Evolutionary conservation across 1,140 invertebrate species (phyloP), one percentile per base, ranked within the genome.

Genomic region (Ruditapes philippinarum): DNA sequence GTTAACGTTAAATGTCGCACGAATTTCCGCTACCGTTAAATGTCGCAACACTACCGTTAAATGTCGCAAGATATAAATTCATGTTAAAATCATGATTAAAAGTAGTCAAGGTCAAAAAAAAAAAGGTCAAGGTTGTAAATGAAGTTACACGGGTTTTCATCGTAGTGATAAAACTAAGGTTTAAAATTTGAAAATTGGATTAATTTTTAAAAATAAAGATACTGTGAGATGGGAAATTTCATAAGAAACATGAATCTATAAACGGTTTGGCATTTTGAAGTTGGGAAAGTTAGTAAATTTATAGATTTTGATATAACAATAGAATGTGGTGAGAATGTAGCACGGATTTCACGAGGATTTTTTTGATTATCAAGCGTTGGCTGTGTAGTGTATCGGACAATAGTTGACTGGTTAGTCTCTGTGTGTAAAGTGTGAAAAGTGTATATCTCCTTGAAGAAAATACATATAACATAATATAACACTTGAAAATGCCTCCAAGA

Each of bases 61-160:
- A n/a, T n/a, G n/a, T n/a, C n/a, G n/a, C n/a, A n/a, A n/a, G n/a
- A n/a, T n/a, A n/a, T n/a, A n/a, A n/a, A n/a, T n/a, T n/a, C n/a
- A n/a, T n/a, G n/a, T n/a, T n/a, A n/a, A n/a, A n/a, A n/a, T n/a
- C n/a, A n/a, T n/a, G n/a, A n/a, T n/a, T n/a, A n/a, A n/a, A n/a
- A n/a, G n/a, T n/a, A n/a, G n/a, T n/a, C n/a, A n/a, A n/a, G n/a
- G n/a, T n/a, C n/a, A n/a, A n/a, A n/a, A n/a, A n/a, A 17, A 22
- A n/a, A 57, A 57, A 57, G 51, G 51, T 57, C 51, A 57, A 57
- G 51, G 51, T 57, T 57, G 51, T 57, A 19, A 57, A 57, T 57
- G 51, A 57, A 57, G 51, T 57, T n/a, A n/a, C 3, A 57, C 51
- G 22, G 51, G 51, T 57, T 57, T 57, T 57, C 51, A 22, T 57